A percentile compares a stretch with the other conserved stretches of the same genome.
These are phyloP conservation scores for Drosophila setosimentum DNA, from an alignment of 2,888 invertebrate species.

Conservation along the genomic window DNA sequence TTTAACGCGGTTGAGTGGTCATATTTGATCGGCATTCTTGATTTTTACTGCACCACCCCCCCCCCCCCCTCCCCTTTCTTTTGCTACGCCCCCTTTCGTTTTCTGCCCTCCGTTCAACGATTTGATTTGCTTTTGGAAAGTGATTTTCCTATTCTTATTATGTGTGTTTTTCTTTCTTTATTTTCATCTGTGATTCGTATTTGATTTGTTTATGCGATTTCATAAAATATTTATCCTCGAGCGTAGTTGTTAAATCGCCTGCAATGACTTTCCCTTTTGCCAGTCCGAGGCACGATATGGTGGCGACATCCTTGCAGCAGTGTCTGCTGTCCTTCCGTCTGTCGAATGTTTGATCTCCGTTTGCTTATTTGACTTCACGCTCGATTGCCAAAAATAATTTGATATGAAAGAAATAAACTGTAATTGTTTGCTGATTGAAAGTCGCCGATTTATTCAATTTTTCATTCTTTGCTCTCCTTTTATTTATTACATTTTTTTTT, in stretches of 20 bases:
- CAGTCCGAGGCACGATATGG: slow-evolving; percentile 11
- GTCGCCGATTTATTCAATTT: slow-evolving; percentile 38
- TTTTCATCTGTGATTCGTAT: slow-evolving; percentile 70
- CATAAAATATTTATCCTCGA: slow-evolving; percentile 82
- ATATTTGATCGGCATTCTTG: slow-evolving; percentile 77
- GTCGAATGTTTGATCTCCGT: slow-evolving; percentile 69
- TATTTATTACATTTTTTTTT: slow-evolving; percentile 49
- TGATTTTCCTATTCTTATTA: slow-evolving; percentile 50
- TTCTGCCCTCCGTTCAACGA: slow-evolving; percentile 17
- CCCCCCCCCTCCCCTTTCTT: too few species aligned
- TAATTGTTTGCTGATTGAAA: slow-evolving; percentile 83
- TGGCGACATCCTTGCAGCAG: slow-evolving; percentile 43
- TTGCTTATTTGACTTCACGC: slow-evolving; percentile 77
- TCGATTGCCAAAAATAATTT: slow-evolving; percentile 82
- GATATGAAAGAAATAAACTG: slow-evolving; percentile 78
- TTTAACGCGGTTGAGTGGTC: slow-evolving; percentile 78
- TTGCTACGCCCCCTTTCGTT: neutral
- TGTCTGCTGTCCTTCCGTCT: slow-evolving; percentile 13
- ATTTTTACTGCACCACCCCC: slow-evolving; percentile 53
- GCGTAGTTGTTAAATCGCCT: slow-evolving; percentile 83
- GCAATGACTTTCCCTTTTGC: slow-evolving; percentile 78
- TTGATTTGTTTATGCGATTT: slow-evolving; percentile 83
- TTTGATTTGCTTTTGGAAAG: slow-evolving; percentile 60
- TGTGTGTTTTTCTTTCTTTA: slow-evolving; percentile 27
- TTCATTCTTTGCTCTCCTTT: slow-evolving; percentile 1